Conservation (phyloP, 2,113 vertebrate species). For the Peucedramus taeniatus region DNA sequence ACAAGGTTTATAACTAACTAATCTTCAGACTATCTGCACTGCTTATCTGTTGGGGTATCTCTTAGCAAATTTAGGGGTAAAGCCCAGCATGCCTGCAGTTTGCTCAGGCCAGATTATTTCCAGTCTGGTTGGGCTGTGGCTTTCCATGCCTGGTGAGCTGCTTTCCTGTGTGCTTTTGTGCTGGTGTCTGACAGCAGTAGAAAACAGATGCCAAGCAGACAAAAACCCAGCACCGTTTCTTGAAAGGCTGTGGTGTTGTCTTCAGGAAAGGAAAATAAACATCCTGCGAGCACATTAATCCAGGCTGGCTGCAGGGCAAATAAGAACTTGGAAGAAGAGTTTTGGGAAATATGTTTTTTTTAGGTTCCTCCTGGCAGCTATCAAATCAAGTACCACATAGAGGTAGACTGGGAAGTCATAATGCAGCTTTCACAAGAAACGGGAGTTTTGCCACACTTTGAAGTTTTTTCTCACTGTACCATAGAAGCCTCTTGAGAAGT, state of each 20-base stretch:
- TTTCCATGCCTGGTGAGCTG: neutral
- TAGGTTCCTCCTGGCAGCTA: neutral
- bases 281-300: rapidly evolving
- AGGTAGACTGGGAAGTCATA: neutral
- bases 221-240: neutral
- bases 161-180: neutral
- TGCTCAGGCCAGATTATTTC: neutral
- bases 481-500: neutral
- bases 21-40: neutral
- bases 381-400: neutral
- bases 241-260: neutral
- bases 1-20: neutral
- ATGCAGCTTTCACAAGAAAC: neutral
- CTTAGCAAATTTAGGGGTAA: neutral
- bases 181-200: neutral
- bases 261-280: neutral
- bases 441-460: neutral
- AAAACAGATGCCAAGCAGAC: neutral
- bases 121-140: neutral
- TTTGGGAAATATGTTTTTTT: neutral
- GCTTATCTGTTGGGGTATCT: neutral
- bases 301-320: neutral
- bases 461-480: neutral
- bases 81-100: neutral
- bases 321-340: neutral